Percentiles rank a stretch among this genome's conserved stretches.
Evolutionary conservation across 2,888 invertebrate species (phyloP).

Genomic region (Drosophila fulvimacula): DNA sequence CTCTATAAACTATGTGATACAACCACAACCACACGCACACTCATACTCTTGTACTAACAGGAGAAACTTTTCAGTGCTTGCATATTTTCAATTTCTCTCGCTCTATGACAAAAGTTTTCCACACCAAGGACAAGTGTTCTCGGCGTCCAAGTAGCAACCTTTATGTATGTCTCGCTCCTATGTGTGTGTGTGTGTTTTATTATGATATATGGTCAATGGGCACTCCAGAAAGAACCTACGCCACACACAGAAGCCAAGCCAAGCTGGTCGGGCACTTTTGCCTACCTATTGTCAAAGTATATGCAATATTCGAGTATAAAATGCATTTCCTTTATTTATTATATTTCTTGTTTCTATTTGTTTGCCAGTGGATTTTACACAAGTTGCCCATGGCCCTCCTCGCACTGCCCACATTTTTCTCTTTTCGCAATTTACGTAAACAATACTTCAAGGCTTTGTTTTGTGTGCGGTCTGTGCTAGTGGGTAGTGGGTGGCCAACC

Average conservation of each 20-base stretch:
- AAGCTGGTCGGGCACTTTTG: neutral
- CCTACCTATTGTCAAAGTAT: slow-evolving; percentile 53
- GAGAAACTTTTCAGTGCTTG: slow-evolving; percentile 65
- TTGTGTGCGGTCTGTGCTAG: neutral
- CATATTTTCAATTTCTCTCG: slow-evolving; percentile 73
- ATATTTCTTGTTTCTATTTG: slow-evolving; percentile 42
- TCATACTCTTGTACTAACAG: slow-evolving; percentile 44
- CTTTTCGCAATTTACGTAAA: slow-evolving; percentile 49
- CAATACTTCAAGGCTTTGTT: slow-evolving; percentile 61
- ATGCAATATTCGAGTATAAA: slow-evolving; percentile 42
- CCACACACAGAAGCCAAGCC: neutral
- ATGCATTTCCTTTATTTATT: slow-evolving; percentile 46
- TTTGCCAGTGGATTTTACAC: slow-evolving; percentile 45
- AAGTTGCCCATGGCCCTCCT: slow-evolving; percentile 14
- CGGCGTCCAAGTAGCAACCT: slow-evolving; percentile 36
- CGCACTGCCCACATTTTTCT: neutral
- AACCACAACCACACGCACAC: slow-evolving; percentile 25
- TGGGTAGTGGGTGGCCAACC: slow-evolving; percentile 21
- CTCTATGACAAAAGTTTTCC: slow-evolving; percentile 68
- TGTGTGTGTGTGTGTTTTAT: slow-evolving; percentile 29
- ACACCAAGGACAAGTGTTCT: slow-evolving; percentile 72
- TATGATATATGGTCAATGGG: slow-evolving; percentile 51
- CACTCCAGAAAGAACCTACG: slow-evolving; percentile 22
- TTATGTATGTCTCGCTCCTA: slow-evolving; percentile 18
- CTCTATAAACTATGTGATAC: slow-evolving; percentile 44